Percentiles rank a stretch among this genome's conserved stretches.
These are phyloP conservation scores for Acanthurus tractus DNA, from an alignment of 2,797 vertebrate genomes.

Conservation along the genomic window DNA sequence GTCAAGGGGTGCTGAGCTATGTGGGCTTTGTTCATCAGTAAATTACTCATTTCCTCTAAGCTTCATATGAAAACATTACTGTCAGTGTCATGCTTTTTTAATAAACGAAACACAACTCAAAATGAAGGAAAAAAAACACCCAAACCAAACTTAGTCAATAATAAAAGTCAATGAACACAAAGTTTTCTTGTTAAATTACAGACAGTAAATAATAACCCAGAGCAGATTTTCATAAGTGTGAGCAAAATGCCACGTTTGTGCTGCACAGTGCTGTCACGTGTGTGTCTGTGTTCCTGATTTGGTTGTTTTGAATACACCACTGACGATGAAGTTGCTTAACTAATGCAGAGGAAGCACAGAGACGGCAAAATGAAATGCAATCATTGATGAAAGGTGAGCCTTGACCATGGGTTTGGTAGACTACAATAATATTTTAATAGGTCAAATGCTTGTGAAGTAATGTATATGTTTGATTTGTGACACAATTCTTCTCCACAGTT, in stretches of 20 bases:
- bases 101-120: background rate
- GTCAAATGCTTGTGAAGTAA: background rate
- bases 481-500: too few species aligned
- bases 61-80: background rate
- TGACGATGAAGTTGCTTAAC: background rate
- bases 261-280: background rate
- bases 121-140: background rate
- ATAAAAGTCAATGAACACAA: too few species aligned
- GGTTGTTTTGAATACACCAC: background rate
- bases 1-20: background rate
- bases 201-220: background rate
- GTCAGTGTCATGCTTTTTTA: background rate
- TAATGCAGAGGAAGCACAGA: background rate
- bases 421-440: background rate
- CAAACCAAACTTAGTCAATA: background rate
- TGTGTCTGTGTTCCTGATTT: background rate
- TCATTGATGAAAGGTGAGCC: background rate
- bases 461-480: background rate
- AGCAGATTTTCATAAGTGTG: background rate
- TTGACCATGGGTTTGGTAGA: background rate
- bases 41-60: slow-evolving; percentile 11
- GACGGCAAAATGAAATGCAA: background rate
- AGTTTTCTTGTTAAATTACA: too few species aligned
- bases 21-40: slow-evolving; percentile 1
- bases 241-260: background rate